Base-by-base conservation (phyloP, 2,113 vertebrate species). In the Aix galericulata region DNA sequence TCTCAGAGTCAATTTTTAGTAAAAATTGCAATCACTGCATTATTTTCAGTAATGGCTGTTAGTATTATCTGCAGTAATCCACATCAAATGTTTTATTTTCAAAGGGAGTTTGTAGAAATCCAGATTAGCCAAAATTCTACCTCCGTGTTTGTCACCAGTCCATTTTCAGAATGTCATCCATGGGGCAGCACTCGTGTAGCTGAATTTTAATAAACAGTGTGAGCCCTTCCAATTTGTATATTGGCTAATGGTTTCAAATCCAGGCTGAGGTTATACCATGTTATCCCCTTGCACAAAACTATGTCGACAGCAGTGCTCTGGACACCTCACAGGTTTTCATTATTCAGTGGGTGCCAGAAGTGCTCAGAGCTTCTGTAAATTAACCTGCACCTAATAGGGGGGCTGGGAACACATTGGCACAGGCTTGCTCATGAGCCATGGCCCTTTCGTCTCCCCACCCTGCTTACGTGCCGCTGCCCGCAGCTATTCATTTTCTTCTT, bases 381-480 rank as follows among this genome's bases (percentile, higher is more conserved):
- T 77, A 91, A 26, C 13, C 53, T 86, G 60, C 11, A 55, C 82
- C 75, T 93, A 82, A 68, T 50, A 84, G 53, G 53, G 22, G 22
- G 60, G 26, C 53, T 89, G 89, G 94, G 96, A 78, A 90, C 81
- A 91, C 34, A 32, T 2, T 15, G 46, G 34, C 42, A 72, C 4
- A 16, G 69, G 23, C 34, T 92, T 69, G 42, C 69, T 82, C 22
- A 38, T 29, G 38, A 84, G 44, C 20, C 5, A 5, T 22, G 82
- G 58, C 58, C 77, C 77, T 91, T 78, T 52, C 63, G 46, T 38
- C 20, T 94, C 66, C 62, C 25, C 29, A 31, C 26, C 17, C 73
- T 86, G 91, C 56, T 64, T 31, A 8, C 32, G 52, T 0, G 0
- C 40, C 0, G 0, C 42, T 64, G 53, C n/a, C 36, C 50, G n/a